Evolutionary conservation across 2,888 invertebrate species (phyloP).

Genomic region (Sarcophaga carnaria): DNA sequence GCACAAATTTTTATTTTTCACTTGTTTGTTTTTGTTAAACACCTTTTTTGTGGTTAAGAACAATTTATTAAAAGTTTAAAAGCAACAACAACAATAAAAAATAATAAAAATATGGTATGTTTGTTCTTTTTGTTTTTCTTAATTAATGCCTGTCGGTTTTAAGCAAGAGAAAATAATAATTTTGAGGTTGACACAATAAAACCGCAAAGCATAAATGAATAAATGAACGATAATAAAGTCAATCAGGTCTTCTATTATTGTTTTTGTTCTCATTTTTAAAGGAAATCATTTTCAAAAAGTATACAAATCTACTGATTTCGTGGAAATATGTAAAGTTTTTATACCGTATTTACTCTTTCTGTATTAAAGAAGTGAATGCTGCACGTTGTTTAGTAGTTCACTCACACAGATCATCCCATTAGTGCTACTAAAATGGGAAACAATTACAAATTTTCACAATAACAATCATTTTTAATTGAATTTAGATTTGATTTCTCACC

Average conservation of each 20-base stretch:
- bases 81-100: slow-evolving; percentile 1
- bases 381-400: too few relatives aligned
- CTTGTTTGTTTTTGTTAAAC: background rate
- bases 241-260: slow-evolving; percentile 1
- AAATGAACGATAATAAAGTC: slow-evolving; percentile 24
- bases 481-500: too few relatives aligned
- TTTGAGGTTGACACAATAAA: slow-evolving; percentile 48
- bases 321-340: too few relatives aligned
- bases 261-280: too few relatives aligned
- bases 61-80: slow-evolving; percentile 61
- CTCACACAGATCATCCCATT: too few relatives aligned
- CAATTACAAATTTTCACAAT: too few relatives aligned
- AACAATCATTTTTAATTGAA: too few relatives aligned
- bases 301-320: too few relatives aligned
- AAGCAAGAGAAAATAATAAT: slow-evolving; percentile 39
- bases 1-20: background rate
- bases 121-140: background rate
- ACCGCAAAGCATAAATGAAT: slow-evolving; percentile 37
- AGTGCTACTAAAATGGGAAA: too few relatives aligned
- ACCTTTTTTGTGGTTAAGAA: slow-evolving; percentile 57
- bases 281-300: too few relatives aligned
- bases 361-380: too few relatives aligned
- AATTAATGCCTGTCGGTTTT: slow-evolving; percentile 38
- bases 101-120: background rate
- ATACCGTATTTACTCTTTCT: too few relatives aligned